phyloP scores from a whole-genome alignment of 2,113 vertebrate genomes.

The Equus przewalskii region DNA sequence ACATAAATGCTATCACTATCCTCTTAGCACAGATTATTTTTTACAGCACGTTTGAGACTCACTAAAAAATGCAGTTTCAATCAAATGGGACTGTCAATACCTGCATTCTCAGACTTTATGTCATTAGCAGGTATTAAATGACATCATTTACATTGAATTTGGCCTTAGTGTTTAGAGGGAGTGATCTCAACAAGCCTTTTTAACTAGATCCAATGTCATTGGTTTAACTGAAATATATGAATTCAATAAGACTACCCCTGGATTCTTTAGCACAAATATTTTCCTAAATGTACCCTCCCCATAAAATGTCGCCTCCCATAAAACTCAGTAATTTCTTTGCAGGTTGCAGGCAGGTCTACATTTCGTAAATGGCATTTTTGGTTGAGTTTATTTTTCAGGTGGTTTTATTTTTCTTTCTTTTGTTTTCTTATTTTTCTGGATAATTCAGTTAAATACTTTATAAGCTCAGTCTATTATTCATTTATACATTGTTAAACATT shows the following conservation, averaged over 20 bases:
- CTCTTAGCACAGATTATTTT: constrained; percentile 3
- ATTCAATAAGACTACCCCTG: background rate
- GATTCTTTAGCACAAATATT: constrained; percentile 23
- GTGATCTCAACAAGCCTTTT: constrained; percentile 54
- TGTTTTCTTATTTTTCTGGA: background rate
- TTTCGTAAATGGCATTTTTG: constrained; percentile 42
- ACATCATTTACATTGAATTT: background rate
- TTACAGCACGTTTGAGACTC: background rate
- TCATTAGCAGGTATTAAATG: constrained; percentile 9
- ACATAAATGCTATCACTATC: background rate
- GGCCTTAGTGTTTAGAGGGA: background rate
- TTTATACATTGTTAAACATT: constrained; percentile 34
- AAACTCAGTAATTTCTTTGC: constrained; percentile 52
- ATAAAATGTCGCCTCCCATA: constrained; percentile 33
- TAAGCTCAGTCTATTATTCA: constrained; percentile 9
- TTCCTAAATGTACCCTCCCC: background rate
- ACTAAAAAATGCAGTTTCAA: constrained; percentile 26
- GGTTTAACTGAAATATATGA: constrained; percentile 44
- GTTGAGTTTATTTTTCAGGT: background rate
- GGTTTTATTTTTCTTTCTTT: background rate
- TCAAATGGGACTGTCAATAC: background rate
- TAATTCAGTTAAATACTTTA: constrained; percentile 40
- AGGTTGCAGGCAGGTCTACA: background rate
- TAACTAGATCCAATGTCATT: background rate
- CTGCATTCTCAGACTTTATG: background rate